These are phyloP conservation scores for Ctenodactylus gundi DNA, from an alignment of 2,113 vertebrate species.

Conservation along the genomic window DNA sequence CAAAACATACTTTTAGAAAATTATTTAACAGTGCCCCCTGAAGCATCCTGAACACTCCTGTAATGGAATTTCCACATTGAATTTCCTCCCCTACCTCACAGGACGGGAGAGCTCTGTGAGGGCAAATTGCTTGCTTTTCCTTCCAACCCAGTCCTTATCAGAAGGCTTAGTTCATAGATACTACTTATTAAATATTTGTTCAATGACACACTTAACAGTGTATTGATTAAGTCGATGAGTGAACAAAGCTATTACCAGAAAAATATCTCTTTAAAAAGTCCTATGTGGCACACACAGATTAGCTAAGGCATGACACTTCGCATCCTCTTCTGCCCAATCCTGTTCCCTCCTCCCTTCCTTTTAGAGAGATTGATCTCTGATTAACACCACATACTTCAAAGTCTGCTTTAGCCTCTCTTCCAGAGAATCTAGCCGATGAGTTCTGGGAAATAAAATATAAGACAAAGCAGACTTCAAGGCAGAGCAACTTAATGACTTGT, in stretches of 20 bases:
- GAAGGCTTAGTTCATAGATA: not conserved
- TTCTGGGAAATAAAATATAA: not conserved
- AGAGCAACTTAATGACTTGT: not conserved
- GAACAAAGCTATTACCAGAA: not conserved
- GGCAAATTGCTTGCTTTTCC: not conserved
- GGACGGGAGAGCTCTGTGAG: not conserved
- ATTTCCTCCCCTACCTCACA: not conserved
- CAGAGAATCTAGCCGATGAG: not conserved
- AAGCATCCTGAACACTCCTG: not conserved
- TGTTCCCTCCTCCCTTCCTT: not conserved
- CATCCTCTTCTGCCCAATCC: not conserved
- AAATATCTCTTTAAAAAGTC: not conserved
- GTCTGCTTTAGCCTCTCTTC: not conserved
- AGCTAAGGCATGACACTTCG: not conserved
- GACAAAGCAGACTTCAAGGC: not conserved
- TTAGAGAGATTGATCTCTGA: not conserved
- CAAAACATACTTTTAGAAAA: constrained; percentile 11
- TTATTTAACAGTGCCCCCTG: not conserved
- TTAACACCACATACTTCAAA: not conserved
- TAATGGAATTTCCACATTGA: not conserved
- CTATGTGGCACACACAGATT: not conserved
- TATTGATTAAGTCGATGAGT: constrained; percentile 6
- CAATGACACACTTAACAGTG: constrained; percentile 8
- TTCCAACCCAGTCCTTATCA: not conserved
- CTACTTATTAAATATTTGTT: constrained; percentile 14